Evolutionary conservation across 1,140 invertebrate genomes (phyloP).

Genomic region (Pachyrhynchus sulphureomaculatus): DNA sequence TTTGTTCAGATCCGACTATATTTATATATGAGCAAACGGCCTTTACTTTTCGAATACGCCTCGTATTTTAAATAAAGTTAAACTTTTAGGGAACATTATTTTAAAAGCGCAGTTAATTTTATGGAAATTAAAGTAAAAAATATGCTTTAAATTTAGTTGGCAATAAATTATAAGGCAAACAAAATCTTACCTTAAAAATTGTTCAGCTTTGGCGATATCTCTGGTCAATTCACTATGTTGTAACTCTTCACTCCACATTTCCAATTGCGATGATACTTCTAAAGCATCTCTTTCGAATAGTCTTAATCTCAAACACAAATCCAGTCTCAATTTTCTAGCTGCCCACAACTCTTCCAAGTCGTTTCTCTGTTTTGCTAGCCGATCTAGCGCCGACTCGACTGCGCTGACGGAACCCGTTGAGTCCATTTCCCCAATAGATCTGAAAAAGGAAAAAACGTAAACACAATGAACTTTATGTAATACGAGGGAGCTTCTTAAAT

Average conservation of each 20-base stretch:
- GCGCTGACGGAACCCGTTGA: constrained; percentile 71
- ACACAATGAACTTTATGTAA: too few relatives aligned
- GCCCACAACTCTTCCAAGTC: constrained; percentile 93
- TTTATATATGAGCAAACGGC: too few relatives aligned
- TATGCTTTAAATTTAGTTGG: too few relatives aligned
- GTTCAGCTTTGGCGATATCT: constrained; percentile 82
- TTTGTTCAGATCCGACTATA: too few relatives aligned
- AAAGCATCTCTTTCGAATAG: constrained; percentile 95
- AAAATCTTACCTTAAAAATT: constrained; percentile 63
- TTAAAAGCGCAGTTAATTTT: too few relatives aligned
- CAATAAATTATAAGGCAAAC: background rate
- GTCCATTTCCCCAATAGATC: constrained; percentile 65
- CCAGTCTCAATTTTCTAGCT: constrained; percentile 81
- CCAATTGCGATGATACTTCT: constrained; percentile 87
- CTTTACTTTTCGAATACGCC: too few relatives aligned
- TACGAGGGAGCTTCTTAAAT: too few relatives aligned
- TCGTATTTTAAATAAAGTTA: too few relatives aligned
- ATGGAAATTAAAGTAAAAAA: too few relatives aligned
- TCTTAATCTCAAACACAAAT: constrained; percentile 86
- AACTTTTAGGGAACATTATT: too few relatives aligned
- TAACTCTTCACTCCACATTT: constrained; percentile 91
- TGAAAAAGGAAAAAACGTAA: constrained; percentile 45
- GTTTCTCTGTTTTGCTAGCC: constrained; percentile 80
- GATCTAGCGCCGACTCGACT: constrained; percentile 84
- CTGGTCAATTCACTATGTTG: constrained; percentile 78